Base-by-base conservation (phyloP, 2,113 vertebrate genomes). In the Syngnathus floridae region DNA sequence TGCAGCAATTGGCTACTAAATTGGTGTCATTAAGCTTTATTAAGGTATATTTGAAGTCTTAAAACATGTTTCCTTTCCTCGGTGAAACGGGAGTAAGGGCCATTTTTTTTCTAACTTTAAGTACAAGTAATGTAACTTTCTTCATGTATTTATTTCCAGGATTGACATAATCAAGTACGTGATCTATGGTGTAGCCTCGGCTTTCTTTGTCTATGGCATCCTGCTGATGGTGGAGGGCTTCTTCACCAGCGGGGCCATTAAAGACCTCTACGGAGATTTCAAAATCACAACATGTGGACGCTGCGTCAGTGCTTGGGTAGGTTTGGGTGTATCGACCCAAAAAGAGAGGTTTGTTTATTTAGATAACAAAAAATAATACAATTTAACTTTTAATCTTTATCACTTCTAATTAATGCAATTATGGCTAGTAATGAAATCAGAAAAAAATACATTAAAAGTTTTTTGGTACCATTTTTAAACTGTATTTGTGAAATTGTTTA, bases 171-270 rank as follows among this genome's bases (percentile, higher is more conserved):
- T 98, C 83, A 99, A 99, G 86, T 99, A 99, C 1, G 95, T 98
- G 87, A 98, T 99, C 90, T 99, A 99, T 0, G 97, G 97, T 61
- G 93, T 98, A 43, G 97, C 97, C 49, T 95, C 97, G 36, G 97
- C 97, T 12, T 99, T 99, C 92, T 98, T 99, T 69, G 94, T 99
- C 48, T 99, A 99, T 0, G 97, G 97, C 70, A 98, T 99, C 82
- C 91, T 99, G 88, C 91, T 99, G 90, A 99, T 99, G 97, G 97
- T 99, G 82, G 97, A 99, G 86, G 97, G 97, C 51, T 98, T 99
- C 90, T 99, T 99, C 86, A 99, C 97, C 74, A 99, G 95, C 36
- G 96, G 97, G 22, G 97, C 97, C 87, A 98, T 99, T 75, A 97
- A 96, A 83, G 97, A 99, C 79, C 94, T 99, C 71, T 99, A 99